Percentiles rank a stretch among this genome's conserved stretches.
These are phyloP conservation scores for Sus cebifrons DNA, from an alignment of 2,797 vertebrate species.

Conservation along the genomic window DNA sequence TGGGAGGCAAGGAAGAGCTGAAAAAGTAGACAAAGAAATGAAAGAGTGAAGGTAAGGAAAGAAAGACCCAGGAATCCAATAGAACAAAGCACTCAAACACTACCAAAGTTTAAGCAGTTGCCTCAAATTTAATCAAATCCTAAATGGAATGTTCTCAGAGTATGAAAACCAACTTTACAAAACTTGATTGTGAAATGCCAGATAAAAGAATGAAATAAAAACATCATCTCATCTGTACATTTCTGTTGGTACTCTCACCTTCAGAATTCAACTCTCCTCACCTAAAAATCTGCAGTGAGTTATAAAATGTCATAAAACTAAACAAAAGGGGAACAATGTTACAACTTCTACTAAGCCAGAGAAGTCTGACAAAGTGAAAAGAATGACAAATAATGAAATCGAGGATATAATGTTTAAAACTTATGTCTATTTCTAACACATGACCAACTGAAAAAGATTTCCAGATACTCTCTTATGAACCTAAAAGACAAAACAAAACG, in stretches of 20 bases:
- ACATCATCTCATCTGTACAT: conserved; percentile 2
- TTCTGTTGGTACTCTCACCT: conserved; percentile 43
- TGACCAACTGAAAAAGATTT: background rate
- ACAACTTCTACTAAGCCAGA: conserved; percentile 3
- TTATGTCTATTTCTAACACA: conserved; percentile 37
- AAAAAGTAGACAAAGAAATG: background rate
- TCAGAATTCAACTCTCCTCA: conserved; percentile 56
- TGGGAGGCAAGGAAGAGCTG: background rate
- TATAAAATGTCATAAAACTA: conserved; percentile 55
- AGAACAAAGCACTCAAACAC: conserved; percentile 15
- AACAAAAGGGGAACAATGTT: conserved; percentile 61
- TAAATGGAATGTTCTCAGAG: conserved; percentile 45
- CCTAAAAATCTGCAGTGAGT: conserved; percentile 35
- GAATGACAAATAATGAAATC: conserved; percentile 45
- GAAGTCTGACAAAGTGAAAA: conserved; percentile 39
- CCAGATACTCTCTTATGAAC: background rate
- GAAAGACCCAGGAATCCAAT: background rate
- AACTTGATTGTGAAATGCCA: background rate
- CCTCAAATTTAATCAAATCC: conserved; percentile 51
- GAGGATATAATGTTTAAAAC: conserved; percentile 61
- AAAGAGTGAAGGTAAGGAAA: background rate
- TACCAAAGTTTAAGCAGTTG: conserved; percentile 27
- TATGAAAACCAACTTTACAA: conserved; percentile 64
- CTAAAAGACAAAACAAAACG: conserved; percentile 45
- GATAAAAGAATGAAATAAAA: conserved; percentile 54